These are phyloP conservation scores for Parapsyche elsis DNA, from an alignment of 1,140 invertebrate genomes.

Conservation along the genomic window DNA sequence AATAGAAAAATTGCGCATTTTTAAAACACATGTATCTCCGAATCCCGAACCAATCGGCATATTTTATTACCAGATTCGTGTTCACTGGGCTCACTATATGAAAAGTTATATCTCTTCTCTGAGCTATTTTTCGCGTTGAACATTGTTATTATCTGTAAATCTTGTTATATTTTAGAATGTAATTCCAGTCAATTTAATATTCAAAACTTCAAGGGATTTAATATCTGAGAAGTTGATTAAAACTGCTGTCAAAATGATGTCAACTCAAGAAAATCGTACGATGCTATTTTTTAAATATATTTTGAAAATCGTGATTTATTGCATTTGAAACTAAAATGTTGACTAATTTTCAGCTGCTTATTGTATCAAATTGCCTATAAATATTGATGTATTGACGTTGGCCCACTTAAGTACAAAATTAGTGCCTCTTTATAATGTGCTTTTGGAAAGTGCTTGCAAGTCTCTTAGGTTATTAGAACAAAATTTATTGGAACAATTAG, in stretches of 20 bases:
- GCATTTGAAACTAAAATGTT: conserved; percentile 7
- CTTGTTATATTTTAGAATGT: conserved; percentile 62
- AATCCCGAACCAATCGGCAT: no score
- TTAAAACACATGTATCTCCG: neutral
- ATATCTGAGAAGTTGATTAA: conserved; percentile 65
- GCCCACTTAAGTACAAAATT: conserved; percentile 73
- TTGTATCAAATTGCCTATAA: conserved; percentile 70
- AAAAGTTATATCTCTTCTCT: neutral
- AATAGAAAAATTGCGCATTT: neutral
- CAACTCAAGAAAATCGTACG: conserved; percentile 66
- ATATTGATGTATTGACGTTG: conserved; percentile 78
- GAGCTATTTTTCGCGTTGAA: neutral
- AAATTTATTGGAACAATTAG: conserved; percentile 69
- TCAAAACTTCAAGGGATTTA: conserved; percentile 66
- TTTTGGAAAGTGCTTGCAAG: conserved; percentile 78
- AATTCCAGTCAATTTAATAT: conserved; percentile 63
- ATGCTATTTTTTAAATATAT: neutral
- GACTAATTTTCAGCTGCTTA: conserved; percentile 62
- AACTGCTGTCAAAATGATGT: conserved; percentile 67
- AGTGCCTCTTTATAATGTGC: conserved; percentile 74
- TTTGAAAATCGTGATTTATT: neutral
- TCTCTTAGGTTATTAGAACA: conserved; percentile 74
- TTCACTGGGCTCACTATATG: no score
- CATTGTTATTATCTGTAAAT: conserved; percentile 47
- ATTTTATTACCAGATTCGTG: no score